Base-by-base conservation (phyloP, 2,113 vertebrate genomes). In the Perccottus glenii region DNA sequence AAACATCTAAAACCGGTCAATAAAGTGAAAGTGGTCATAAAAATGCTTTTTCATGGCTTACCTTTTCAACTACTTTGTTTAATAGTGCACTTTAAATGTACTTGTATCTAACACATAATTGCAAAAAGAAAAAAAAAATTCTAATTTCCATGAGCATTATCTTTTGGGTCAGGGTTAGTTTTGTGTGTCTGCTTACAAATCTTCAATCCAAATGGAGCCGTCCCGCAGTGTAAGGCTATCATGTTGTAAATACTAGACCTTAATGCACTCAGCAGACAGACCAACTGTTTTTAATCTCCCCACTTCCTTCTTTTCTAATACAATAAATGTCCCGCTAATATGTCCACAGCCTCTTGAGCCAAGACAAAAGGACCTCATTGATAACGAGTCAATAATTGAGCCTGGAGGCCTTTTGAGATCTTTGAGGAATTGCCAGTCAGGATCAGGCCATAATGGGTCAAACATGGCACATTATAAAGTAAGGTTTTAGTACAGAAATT, bases 351-450 rank as follows among this genome's bases (percentile, higher is more conserved):
- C 77, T 73, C 78, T 57, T 36, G 66, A 81, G 82, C 55, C 65
- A 27, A 76, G 73, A 90, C 71, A 84, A 85, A 83, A 82, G 82
- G 68, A 77, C 64, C 71, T 80, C 80, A 81, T 81, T 84, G 79
- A 88, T 86, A 84, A 84, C 69, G 33, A 83, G 80, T 90, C 85
- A 82, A 87, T 85, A 86, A 84, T 70, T 66, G 78, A 71, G 73
- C 77, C 69, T 53, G 52, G 70, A 75, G 73, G 73, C 67, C 75
- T 67, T 69, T 59, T 27, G n/a, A 49, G 75, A 66, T 75, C 80
- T 87, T 82, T 77, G 68, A 82, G 52, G 75, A 77, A 86, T 75
- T 67, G 73, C 12, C 64, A 44, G 56, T 80, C 74, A 83, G 82
- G 84, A 84, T 44, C 9, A 52, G 58, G 51, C 61, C 15, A 66